phyloP scores from a whole-genome alignment of 1,140 invertebrate species.

The Trypoxylus dichotomus region DNA sequence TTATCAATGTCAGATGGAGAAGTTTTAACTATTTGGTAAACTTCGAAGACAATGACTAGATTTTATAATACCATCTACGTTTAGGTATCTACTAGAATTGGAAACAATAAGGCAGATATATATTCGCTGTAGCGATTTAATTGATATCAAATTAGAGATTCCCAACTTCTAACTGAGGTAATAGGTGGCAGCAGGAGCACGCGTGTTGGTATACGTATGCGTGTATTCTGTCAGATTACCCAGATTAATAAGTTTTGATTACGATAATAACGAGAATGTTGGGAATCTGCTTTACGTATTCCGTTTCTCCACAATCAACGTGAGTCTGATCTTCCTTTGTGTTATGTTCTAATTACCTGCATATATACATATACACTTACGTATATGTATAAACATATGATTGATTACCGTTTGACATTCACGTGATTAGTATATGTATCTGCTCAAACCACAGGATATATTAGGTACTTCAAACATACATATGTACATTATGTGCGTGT shows the following conservation, averaged over 20 bases:
- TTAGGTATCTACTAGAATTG: too few species aligned
- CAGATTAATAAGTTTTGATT: not conserved
- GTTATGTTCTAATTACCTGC: not conserved
- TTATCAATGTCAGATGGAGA: too few species aligned
- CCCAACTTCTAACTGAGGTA: not conserved
- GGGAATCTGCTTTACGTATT: not conserved
- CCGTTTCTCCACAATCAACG: not conserved
- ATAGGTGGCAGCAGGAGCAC: not conserved
- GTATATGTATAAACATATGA: too few species aligned
- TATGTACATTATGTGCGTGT: not conserved
- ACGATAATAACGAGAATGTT: not conserved
- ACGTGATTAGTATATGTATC: not conserved
- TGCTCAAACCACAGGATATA: not conserved
- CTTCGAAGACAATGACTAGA: too few species aligned
- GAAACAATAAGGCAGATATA: too few species aligned
- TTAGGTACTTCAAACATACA: not conserved
- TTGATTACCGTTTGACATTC: not conserved
- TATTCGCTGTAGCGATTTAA: not conserved
- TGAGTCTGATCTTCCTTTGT: not conserved
- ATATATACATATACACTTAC: too few species aligned
- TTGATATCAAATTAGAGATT: not conserved
- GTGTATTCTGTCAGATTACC: not conserved
- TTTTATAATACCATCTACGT: too few species aligned
- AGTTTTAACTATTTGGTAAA: too few species aligned
- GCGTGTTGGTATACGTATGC: not conserved